phyloP scores from a whole-genome alignment of 2,797 vertebrate species.

The Monodelphis domestica region DNA sequence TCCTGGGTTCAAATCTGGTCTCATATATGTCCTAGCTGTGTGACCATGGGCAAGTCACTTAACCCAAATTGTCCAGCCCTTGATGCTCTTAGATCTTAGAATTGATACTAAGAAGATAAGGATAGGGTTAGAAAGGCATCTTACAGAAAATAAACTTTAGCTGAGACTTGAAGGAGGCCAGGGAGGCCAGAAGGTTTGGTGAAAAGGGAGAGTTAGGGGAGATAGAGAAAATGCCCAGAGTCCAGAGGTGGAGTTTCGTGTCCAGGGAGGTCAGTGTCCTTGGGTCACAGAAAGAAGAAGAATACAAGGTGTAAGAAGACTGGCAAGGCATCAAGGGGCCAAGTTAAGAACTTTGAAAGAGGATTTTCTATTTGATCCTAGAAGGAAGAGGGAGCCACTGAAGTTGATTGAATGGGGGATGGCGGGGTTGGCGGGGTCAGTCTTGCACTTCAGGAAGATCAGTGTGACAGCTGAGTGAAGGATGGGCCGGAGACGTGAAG shows the following conservation, averaged over 20 bases:
- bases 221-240: background rate
- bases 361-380: background rate
- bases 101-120: no score
- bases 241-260: background rate
- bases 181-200: background rate
- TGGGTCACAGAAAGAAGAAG: background rate
- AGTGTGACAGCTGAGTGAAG: background rate
- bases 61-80: no score
- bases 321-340: background rate
- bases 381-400: background rate
- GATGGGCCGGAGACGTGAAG: background rate
- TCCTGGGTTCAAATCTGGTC: no score
- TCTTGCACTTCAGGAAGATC: no score
- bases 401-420: background rate
- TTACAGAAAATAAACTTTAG: background rate
- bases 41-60: no score
- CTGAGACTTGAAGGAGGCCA: background rate
- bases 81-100: no score
- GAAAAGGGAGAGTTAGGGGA: background rate
- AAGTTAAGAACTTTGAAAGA: background rate
- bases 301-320: background rate
- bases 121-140: background rate
- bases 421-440: background rate
- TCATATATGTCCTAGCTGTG: no score
- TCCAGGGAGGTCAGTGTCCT: background rate